Evolutionary conservation across 2,113 vertebrate species (phyloP), one percentile per base, ranked within the genome.

Genomic region (Spermophilus dauricus): DNA sequence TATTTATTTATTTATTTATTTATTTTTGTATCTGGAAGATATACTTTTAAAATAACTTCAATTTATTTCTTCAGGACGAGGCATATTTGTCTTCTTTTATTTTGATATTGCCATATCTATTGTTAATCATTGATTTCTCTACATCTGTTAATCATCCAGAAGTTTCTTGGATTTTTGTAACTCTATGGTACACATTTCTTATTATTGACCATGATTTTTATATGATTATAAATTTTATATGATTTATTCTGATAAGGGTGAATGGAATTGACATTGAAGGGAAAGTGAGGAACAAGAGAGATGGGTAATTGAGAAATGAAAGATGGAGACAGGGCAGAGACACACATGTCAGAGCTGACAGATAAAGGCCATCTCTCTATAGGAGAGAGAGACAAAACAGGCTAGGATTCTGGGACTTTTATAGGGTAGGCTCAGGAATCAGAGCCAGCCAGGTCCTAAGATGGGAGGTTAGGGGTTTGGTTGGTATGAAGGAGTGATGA

Each of bases 181-280:
- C 73, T 97, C 86, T 91, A 81, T 97, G 37, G 28, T 94, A 91
- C 73, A 96, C 80, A 48, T 97, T 97, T 95, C 53, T 96, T 89
- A 96, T 96, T 89, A 97, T n/a, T 97, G 45, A 95, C 81, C 88
- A 93, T 37, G 37, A 37, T 37, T 37, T 37, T 37, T 37, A 37
- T 37, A 37, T 37, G 37, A 37, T 37, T 37, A 13, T 82, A 95
- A 4, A 88, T 95, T 97, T 88, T 51, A 94, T 97, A 48, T 93
- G 45, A 95, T 69, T 95, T 98, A 97, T 72, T 93, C 39, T 95
- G 97, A 85, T 97, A 97, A 97, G 18, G 24, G 53, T 97, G 97
- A 98, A 97, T 83, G 86, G 30, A 96, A 67, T 2, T 82, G 75
- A 96, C 96, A 45, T 45, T 45, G 42, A 45, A 45, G 42, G 42